These are phyloP conservation scores for Sturnus vulgaris DNA, from an alignment of 2,113 vertebrate species.

Conservation along the genomic window DNA sequence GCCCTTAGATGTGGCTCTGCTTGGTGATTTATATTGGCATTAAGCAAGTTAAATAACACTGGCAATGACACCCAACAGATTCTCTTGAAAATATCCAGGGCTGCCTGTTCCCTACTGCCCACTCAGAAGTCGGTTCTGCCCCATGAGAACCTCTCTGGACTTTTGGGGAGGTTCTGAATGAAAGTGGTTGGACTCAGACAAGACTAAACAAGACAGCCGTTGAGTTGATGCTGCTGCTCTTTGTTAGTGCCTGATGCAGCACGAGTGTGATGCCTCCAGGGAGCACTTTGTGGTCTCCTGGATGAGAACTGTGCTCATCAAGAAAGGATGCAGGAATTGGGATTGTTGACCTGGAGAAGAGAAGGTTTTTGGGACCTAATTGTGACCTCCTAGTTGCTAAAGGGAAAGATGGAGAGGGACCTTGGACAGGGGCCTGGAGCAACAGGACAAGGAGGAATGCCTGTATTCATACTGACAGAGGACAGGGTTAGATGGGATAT, in stretches of 20 bases:
- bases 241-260: rapidly evolving
- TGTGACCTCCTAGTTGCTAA: background rate
- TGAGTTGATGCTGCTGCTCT: background rate
- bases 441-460: background rate
- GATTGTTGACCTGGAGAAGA: background rate
- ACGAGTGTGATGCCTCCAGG: rapidly evolving
- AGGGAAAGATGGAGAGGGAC: background rate
- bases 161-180: background rate
- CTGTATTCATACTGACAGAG: background rate
- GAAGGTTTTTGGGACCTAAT: background rate
- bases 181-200: background rate
- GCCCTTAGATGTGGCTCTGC: background rate
- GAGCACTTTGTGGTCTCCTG: background rate
- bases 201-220: background rate
- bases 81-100: background rate
- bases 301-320: background rate
- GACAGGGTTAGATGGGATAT: background rate
- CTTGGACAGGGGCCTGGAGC: background rate
- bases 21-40: background rate
- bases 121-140: background rate
- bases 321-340: background rate
- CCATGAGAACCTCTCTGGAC: background rate
- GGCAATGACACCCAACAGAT: background rate
- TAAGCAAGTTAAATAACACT: background rate
- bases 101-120: background rate